Evolutionary conservation across 2,797 vertebrate species (phyloP), one percentile per base, ranked within the genome.

Genomic region (Sebastes aleutianus): DNA sequence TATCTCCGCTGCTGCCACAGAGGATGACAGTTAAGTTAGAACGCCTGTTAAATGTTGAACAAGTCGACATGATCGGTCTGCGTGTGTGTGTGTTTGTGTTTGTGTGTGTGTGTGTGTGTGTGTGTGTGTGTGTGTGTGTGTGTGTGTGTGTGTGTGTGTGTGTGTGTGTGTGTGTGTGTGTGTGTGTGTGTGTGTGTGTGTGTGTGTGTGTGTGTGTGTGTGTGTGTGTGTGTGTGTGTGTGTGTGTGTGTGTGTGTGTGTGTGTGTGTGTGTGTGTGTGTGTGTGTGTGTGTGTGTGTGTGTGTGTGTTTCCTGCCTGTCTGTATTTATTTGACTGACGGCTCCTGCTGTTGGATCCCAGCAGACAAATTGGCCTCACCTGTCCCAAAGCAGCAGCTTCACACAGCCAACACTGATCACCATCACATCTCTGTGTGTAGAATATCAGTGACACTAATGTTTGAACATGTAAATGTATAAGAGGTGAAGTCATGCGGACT

Each of bases 321-420:
- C 58, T 86, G 68, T 18, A 34, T 67, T 27, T 39, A 32, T 76
- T 57, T 9, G 87, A 87, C 13, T 79, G 87, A 85, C 80, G 50
- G 80, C 69, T 84, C 80, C 86, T 75, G 71, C 76, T 89, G 87
- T 83, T 78, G 57, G 75, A 68, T 84, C 79, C 70, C 77, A 74
- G 79, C 80, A 85, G 54, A 84, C 77, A 82, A 77, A 84, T 78
- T 76, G 76, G 72, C 65, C 47, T 84, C 71, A 61, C 84, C 76
- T 88, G 76, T 84, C 62, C 66, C 32, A 11, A 13, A 63, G 69
- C 86, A 83, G 83, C 68, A 75, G 27, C n/a, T 88, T 76, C 27
- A 62, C 64, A 59, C 31, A 72, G 59, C 43, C 43, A 47, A 47
- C 43, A 47, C 43, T 47, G 43, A 74, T 84, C 61, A 68, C 39